phyloP scores from a whole-genome alignment of 2,888 invertebrate species.

The Brachynemurus nebulosus region DNA sequence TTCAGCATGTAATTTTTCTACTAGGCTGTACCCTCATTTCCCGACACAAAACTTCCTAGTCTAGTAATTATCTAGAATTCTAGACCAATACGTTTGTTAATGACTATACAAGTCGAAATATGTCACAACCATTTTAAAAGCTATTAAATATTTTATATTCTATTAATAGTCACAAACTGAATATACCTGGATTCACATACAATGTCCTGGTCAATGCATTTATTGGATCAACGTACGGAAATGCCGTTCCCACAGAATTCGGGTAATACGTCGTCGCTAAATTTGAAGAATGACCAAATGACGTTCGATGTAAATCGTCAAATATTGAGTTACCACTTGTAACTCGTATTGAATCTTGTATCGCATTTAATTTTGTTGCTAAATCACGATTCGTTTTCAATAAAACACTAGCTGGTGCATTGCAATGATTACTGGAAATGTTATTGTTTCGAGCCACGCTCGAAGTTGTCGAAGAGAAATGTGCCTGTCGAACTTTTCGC shows the following conservation, averaged over 20 bases:
- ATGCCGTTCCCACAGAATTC: too few relatives aligned
- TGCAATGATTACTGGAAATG: too few relatives aligned
- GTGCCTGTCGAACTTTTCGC: slow-evolving; percentile 36
- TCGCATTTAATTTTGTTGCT: not conserved
- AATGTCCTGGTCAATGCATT: slow-evolving; percentile 1
- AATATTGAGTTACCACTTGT: not conserved
- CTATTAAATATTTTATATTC: too few relatives aligned
- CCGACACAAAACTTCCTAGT: too few relatives aligned
- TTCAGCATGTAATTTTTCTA: too few relatives aligned
- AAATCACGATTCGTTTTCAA: not conserved
- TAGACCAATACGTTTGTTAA: too few relatives aligned
- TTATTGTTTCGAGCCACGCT: not conserved
- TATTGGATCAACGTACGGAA: slow-evolving; percentile 1
- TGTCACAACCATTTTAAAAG: too few relatives aligned
- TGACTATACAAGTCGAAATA: too few relatives aligned
- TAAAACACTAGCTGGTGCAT: not conserved
- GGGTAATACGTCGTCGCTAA: not conserved
- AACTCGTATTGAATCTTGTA: not conserved
- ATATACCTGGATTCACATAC: slow-evolving; percentile 5
- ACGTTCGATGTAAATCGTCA: too few relatives aligned
- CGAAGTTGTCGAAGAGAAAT: not conserved
- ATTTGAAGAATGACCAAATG: not conserved
- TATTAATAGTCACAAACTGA: too few relatives aligned
- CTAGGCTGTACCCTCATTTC: too few relatives aligned
- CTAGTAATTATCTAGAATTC: too few relatives aligned